Evolutionary conservation across 2,797 vertebrate genomes (phyloP).

Genomic region (Tadarida brasiliensis): DNA sequence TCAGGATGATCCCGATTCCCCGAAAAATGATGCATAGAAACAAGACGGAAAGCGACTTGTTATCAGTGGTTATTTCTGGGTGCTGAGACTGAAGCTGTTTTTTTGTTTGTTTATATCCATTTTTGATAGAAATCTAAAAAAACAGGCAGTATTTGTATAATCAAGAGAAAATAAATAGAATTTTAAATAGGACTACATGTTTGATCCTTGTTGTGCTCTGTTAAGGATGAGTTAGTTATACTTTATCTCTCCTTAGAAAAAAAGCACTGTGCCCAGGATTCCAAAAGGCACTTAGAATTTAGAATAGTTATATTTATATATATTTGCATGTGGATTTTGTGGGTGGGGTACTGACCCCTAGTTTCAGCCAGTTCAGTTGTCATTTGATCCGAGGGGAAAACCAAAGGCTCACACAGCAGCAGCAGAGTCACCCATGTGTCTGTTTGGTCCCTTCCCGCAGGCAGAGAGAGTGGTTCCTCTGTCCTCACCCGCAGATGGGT

Average conservation of each 20-base stretch:
- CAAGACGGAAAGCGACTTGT: neutral
- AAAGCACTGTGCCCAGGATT: neutral
- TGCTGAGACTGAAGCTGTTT: neutral
- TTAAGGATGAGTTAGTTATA: neutral
- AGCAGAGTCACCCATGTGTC: neutral
- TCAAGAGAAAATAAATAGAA: neutral
- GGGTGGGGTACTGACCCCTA: neutral
- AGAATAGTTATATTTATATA: no score
- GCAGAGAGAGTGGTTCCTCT: neutral
- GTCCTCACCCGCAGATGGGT: neutral
- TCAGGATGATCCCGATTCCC: neutral
- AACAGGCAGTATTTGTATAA: neutral
- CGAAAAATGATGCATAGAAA: neutral
- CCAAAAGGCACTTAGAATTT: neutral
- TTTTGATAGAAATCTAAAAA: neutral
- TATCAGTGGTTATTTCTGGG: slow-evolving; percentile 4
- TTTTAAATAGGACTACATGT: neutral
- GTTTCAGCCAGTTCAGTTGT: neutral
- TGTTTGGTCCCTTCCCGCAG: neutral
- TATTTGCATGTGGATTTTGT: neutral
- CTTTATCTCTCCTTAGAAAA: neutral
- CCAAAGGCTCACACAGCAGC: neutral
- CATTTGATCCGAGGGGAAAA: neutral
- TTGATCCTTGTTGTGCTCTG: neutral
- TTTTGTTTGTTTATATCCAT: neutral